Conservation (phyloP, 92 coral and sea anemone genomes). For the Phenganax subtilis region DNA sequence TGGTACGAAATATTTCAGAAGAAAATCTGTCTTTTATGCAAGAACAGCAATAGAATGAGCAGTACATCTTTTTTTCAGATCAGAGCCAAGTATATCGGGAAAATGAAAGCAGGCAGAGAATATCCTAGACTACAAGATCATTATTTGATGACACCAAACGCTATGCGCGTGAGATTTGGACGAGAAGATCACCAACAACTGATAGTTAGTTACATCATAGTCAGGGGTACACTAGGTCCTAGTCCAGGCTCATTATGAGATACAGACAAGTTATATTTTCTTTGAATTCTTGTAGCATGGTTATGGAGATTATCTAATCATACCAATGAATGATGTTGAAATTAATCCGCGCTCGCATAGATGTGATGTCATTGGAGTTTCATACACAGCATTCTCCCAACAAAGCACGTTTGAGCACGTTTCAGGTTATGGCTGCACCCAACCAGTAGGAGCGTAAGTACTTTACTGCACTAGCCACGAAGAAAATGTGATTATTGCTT, state of each 20-base stretch:
- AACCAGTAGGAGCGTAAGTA: conserved; percentile 66
- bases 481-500: too few species aligned
- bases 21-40: not conserved
- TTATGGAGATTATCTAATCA: conserved; percentile 63
- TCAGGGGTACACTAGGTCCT: too few species aligned
- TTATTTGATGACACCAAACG: conserved; percentile 65
- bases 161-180: conserved; percentile 49
- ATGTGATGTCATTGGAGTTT: conserved; percentile 89
- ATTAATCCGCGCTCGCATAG: conserved; percentile 55
- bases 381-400: conserved; percentile 64
- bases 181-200: conserved; percentile 73
- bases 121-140: conserved; percentile 70
- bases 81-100: conserved; percentile 80
- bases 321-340: conserved; percentile 75
- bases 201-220: conserved; percentile 40
- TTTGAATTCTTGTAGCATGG: conserved; percentile 51
- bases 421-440: conserved; percentile 62
- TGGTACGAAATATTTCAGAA: not conserved
- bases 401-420: conserved; percentile 29
- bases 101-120: conserved; percentile 76
- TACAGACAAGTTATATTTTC: not conserved
- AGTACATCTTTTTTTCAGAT: conserved; percentile 47
- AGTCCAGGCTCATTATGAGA: too few species aligned
- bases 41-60: not conserved
- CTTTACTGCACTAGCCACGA: not conserved